A percentile compares a stretch with the other conserved stretches of the same genome.
Evolutionary conservation across 2,797 vertebrate genomes (phyloP).

Genomic region (Staurois parvus): DNA sequence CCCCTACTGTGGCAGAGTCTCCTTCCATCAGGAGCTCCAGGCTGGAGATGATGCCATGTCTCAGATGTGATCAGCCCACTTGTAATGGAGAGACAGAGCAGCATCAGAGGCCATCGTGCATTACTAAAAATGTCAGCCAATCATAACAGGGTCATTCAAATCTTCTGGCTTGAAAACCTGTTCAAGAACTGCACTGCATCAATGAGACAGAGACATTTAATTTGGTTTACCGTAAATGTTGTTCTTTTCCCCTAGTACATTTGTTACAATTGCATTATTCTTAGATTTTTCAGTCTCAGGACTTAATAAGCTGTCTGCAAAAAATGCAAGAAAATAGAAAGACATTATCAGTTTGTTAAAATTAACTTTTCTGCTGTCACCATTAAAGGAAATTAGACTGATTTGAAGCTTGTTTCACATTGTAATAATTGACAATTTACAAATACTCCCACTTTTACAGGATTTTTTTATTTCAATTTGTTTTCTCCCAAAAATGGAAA

Average conservation of each 20-base stretch:
- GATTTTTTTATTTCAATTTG: background rate
- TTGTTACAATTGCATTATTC: slow-evolving; percentile 1
- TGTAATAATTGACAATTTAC: background rate
- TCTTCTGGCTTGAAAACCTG: slow-evolving; percentile 23
- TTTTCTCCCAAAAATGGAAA: background rate
- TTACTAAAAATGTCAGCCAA: slow-evolving; percentile 41
- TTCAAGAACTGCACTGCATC: slow-evolving; percentile 6
- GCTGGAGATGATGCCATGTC: slow-evolving; percentile 54
- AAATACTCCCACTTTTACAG: background rate
- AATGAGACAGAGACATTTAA: slow-evolving; percentile 42
- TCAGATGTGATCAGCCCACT: slow-evolving; percentile 42
- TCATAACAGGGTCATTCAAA: slow-evolving; percentile 15
- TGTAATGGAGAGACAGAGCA: slow-evolving; percentile 53
- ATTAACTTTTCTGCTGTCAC: background rate
- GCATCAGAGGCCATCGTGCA: slow-evolving; percentile 14
- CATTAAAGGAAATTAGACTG: background rate
- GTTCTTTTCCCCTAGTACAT: slow-evolving; percentile 14
- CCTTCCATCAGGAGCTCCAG: slow-evolving; percentile 49
- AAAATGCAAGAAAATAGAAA: background rate
- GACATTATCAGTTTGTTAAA: background rate
- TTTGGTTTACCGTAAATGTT: slow-evolving; percentile 40
- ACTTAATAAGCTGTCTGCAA: background rate
- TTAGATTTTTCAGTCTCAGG: slow-evolving; percentile 1
- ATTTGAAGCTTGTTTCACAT: background rate
- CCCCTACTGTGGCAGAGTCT: slow-evolving; percentile 49